Base-by-base conservation (phyloP, 2,888 invertebrate genomes). In the Tinea trinotella region DNA sequence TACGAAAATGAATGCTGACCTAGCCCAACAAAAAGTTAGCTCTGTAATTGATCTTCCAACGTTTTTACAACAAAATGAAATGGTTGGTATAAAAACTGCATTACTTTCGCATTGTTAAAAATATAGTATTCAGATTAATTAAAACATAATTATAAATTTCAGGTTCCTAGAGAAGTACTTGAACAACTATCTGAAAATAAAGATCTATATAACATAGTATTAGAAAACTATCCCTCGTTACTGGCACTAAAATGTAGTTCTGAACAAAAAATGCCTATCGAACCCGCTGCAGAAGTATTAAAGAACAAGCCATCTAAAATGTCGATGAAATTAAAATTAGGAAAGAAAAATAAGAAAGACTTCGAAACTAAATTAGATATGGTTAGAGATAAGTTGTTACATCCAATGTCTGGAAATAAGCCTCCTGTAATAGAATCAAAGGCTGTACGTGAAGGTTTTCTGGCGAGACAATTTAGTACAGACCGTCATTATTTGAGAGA, bases 11-110 rank as follows among this genome's bases (percentile, higher is more conserved):
- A 87, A 88, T 57, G 82, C 83, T 34, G 84, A 87, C 59, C 62
- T 76, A 36, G 71, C 76, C 1, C 67, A 68, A 49, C 81, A 79
- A 20, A 85, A 82, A 73, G 81, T 79, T 56, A 88, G 89, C 62
- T 94, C 94, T 52, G 91, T 93, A 55, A 89, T 94, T 22, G 92
- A 93, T 72, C 78, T 95, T 53, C 95, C 94, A 1, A 95, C 94
- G 2, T 95, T 92, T 72, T 88, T 94, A 52, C 88, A 88, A 64
- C 89, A 91, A 73, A 90, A 90, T 65, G 92, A 92, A 76, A 92
- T 89, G 86, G 91, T 91, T 77, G 59, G 57, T 60, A 20, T 24
- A 24, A 22, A 13, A 40, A n/a, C 22, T 56, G 2, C 12, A 18
- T 46, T 15, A 53, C 3, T 7, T 22, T 24, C 10, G 13, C 36